Evolutionary conservation across 1,140 invertebrate species (phyloP).

Genomic region (Gerris buenoi): DNA sequence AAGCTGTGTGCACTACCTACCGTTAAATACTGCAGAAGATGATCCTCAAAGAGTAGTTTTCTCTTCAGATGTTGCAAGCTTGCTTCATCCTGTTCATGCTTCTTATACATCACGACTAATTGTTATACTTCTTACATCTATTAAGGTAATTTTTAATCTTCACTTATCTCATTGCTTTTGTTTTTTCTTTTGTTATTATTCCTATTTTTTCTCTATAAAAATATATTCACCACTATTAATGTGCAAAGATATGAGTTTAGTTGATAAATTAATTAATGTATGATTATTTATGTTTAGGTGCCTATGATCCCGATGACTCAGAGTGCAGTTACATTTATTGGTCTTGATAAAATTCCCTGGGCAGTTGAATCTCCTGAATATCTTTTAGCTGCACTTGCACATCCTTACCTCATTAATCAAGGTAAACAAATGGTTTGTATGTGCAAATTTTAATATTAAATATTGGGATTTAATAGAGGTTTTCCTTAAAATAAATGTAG

Average conservation of each 20-base stretch:
- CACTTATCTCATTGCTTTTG: no score
- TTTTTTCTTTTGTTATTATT: no score
- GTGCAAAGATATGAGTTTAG: no score
- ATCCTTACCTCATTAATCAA: not conserved
- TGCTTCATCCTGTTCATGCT: conserved; percentile 42
- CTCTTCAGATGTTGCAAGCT: conserved; percentile 42
- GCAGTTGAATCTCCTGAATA: conserved; percentile 35
- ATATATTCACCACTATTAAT: no score
- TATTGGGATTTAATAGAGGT: no score
- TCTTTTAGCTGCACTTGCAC: conserved; percentile 27
- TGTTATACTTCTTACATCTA: conserved; percentile 35
- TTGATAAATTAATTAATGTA: no score
- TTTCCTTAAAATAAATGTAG: no score
- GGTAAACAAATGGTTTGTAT: no score
- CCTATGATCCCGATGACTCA: conserved; percentile 9
- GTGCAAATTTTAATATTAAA: no score
- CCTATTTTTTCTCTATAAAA: no score
- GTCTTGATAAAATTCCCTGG: conserved; percentile 35
- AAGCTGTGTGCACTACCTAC: conserved; percentile 42
- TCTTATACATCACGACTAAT: conserved; percentile 37
- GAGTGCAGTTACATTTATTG: conserved; percentile 19
- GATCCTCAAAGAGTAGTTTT: conserved; percentile 44
- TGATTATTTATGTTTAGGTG: no score
- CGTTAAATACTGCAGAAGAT: conserved; percentile 30
- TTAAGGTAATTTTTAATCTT: conserved; percentile 34